These are phyloP conservation scores for Saccostrea echinata DNA, from an alignment of 1,140 invertebrate genomes.

Conservation along the genomic window DNA sequence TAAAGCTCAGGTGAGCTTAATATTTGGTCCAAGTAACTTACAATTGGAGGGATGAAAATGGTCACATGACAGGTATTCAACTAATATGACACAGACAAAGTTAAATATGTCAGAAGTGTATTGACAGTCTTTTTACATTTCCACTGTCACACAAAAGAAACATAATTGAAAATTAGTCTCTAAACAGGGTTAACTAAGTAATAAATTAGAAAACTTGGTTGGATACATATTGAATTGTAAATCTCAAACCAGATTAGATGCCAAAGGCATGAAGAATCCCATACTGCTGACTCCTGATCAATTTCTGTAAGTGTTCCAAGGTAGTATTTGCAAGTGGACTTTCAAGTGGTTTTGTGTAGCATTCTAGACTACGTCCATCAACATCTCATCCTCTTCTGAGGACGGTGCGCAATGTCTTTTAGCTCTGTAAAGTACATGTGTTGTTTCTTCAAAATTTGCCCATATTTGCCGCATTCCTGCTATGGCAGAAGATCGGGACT, in stretches of 20 bases:
- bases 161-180: too few relatives aligned
- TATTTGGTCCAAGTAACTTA: too few relatives aligned
- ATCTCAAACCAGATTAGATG: not conserved
- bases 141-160: too few relatives aligned
- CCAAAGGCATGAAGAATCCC: not conserved
- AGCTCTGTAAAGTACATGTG: constrained; percentile 14
- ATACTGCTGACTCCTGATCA: not conserved
- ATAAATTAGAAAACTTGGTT: too few relatives aligned
- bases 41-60: too few relatives aligned
- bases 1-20: too few relatives aligned
- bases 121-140: too few relatives aligned
- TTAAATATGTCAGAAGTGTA: too few relatives aligned
- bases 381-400: not conserved
- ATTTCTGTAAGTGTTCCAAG: not conserved
- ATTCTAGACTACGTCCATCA: constrained; percentile 2
- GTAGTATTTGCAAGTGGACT: not conserved
- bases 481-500: not conserved
- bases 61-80: too few relatives aligned
- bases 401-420: not conserved
- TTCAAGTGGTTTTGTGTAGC: not conserved
- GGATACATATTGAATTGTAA: not conserved
- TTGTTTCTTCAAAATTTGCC: not conserved
- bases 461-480: not conserved
- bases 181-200: too few relatives aligned
- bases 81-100: too few relatives aligned